Percentiles rank a stretch among this genome's conserved stretches.
Conservation (phyloP, 1,140 invertebrate species). For the Rhagoletis pomonella region DNA sequence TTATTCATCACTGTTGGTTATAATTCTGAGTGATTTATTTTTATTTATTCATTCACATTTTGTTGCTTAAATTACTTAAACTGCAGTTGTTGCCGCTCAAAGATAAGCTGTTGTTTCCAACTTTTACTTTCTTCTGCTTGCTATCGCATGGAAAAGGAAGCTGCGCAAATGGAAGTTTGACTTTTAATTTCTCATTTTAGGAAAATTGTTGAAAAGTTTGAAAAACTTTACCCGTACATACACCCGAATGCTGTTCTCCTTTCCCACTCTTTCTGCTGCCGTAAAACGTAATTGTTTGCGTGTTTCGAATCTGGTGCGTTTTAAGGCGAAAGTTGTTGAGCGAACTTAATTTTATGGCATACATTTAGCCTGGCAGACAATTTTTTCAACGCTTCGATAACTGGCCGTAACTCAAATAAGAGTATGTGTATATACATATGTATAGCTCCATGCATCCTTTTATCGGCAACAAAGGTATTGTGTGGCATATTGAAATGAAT, state of each 20-base stretch:
- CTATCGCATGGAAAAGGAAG: not conserved
- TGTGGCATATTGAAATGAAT: not conserved
- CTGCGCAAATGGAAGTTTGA: not conserved
- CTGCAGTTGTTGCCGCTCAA: constrained; percentile 6
- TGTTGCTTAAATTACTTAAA: not conserved
- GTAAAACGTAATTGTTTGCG: not conserved
- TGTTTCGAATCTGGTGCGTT: not conserved
- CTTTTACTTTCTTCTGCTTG: not conserved
- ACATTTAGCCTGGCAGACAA: not conserved
- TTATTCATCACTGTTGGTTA: not conserved
- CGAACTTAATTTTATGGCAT: not conserved
- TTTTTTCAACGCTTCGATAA: too few relatives aligned
- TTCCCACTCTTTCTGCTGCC: too few relatives aligned
- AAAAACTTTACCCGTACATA: not conserved
- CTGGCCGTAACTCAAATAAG: too few relatives aligned
- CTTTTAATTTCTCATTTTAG: too few relatives aligned
- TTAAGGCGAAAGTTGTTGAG: not conserved
- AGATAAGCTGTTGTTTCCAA: not conserved
- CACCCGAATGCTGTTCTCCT: not conserved
- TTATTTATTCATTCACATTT: not conserved
- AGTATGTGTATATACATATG: too few relatives aligned
- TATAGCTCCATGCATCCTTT: not conserved
- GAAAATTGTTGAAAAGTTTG: not conserved
- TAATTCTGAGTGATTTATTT: not conserved
- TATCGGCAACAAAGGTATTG: not conserved